Evolutionary conservation across 2,113 vertebrate species (phyloP).

Genomic region (Burhinus oedicnemus): DNA sequence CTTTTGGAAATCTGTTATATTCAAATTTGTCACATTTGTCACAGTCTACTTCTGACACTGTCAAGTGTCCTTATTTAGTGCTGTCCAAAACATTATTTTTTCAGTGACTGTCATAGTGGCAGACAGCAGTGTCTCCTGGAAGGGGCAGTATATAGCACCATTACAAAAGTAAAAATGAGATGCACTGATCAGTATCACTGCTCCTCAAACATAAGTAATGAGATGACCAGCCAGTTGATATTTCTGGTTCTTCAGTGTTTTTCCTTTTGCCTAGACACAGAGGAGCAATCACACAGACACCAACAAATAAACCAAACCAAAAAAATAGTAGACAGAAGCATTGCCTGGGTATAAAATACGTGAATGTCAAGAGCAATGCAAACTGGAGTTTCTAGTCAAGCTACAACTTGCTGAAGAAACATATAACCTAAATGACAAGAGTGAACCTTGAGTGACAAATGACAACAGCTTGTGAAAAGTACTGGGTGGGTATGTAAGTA

Average conservation of each 20-base stretch:
- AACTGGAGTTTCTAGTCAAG: neutral
- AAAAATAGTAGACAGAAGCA: neutral
- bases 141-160: neutral
- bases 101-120: neutral
- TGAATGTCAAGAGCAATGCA: neutral
- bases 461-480: neutral
- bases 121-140: neutral
- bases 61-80: neutral
- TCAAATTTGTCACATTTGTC: neutral
- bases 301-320: neutral
- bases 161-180: neutral
- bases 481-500: accelerated
- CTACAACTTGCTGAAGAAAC: neutral
- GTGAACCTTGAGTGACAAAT: neutral
- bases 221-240: neutral
- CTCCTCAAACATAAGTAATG: neutral
- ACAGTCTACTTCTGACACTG: neutral
- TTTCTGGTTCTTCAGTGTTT: neutral
- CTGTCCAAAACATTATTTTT: neutral
- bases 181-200: neutral
- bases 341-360: accelerated
- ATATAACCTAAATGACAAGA: neutral
- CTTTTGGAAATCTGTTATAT: neutral
- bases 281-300: neutral
- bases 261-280: neutral